A percentile compares a stretch with the other conserved stretches of the same genome.
These are phyloP conservation scores for Eupithecia subumbrata DNA, from an alignment of 2,888 invertebrate species.

Conservation along the genomic window DNA sequence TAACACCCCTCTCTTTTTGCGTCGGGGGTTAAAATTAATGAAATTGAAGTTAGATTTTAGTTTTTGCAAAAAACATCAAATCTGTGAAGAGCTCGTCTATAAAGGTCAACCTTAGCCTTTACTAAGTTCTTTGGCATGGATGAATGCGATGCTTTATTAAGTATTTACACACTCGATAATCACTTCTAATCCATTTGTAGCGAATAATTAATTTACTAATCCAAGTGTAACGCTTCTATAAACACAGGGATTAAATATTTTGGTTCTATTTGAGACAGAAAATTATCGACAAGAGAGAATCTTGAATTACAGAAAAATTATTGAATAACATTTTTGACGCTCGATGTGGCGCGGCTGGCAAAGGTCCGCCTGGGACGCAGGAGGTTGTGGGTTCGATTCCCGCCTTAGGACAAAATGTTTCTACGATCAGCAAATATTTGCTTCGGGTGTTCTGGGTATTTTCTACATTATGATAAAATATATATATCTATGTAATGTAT, in stretches of 20 bases:
- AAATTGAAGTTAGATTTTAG: too few relatives aligned
- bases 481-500: too few relatives aligned
- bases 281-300: neutral
- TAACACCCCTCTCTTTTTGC: too few relatives aligned
- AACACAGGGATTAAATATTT: slow-evolving; percentile 8
- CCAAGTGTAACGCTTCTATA: slow-evolving; percentile 7
- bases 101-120: neutral
- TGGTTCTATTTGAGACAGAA: neutral
- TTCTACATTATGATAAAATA: too few relatives aligned
- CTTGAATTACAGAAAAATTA: neutral
- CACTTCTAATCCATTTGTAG: slow-evolving; percentile 25
- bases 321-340: neutral
- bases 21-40: too few relatives aligned
- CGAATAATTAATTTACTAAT: slow-evolving; percentile 20
- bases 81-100: neutral
- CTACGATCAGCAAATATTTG: too few relatives aligned
- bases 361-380: too few relatives aligned
- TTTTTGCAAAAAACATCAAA: too few relatives aligned
- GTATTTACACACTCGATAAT: slow-evolving; percentile 16
- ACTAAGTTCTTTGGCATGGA: neutral
- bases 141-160: neutral
- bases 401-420: too few relatives aligned
- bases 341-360: too few relatives aligned
- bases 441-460: too few relatives aligned
- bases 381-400: too few relatives aligned